Base-by-base conservation (phyloP, 2,113 vertebrate species). In the Hirundichthys speculiger region DNA sequence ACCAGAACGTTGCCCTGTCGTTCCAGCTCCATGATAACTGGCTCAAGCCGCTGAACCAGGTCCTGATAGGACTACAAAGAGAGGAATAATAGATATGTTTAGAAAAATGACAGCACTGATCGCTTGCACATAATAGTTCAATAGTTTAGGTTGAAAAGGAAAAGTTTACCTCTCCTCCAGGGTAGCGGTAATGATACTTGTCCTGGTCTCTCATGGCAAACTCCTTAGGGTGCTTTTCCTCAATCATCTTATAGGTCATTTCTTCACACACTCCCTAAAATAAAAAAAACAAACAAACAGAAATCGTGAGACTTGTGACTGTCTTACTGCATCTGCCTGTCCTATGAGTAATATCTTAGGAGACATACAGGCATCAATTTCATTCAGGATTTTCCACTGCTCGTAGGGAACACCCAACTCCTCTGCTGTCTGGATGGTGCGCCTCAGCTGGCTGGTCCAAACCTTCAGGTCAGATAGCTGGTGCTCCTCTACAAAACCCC, bases 351-450 rank as follows among this genome's bases (percentile, higher is more conserved):
- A 13, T 4, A 6, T 2, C 20, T 27, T 2, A 22, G 9, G 39
- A 4, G 1, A 89, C 96, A 88, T 84, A 99, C 97, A n/a, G 52
- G 96, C 96, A 69, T 98, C 96, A 0, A 98, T 96, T 87, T 99
- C 97, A 0, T 98, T 98, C 6, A 99, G 93, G 69, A 97, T 98
- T 87, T 99, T 98, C 97, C 97, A 98, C 91, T 99, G 97, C 82
- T 99, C 96, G 0, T 99, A 99, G 0, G 96, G 94, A 20, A 96
- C 93, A 0, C 94, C 93, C 49, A 99, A 88, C 42, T 91, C 94
- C 82, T 99, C 97, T 0, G 96, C 97, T 0, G 96, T 99, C 92
- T 98, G 96, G 79, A 99, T 99, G 1, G 96, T 99, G 50, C 96
- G 92, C 61, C 95, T 96, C 86, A 99, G 88, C 87, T 99, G 96